Evolutionary conservation across 2,797 vertebrate genomes (phyloP).

Genomic region (Pteropus rufus): DNA sequence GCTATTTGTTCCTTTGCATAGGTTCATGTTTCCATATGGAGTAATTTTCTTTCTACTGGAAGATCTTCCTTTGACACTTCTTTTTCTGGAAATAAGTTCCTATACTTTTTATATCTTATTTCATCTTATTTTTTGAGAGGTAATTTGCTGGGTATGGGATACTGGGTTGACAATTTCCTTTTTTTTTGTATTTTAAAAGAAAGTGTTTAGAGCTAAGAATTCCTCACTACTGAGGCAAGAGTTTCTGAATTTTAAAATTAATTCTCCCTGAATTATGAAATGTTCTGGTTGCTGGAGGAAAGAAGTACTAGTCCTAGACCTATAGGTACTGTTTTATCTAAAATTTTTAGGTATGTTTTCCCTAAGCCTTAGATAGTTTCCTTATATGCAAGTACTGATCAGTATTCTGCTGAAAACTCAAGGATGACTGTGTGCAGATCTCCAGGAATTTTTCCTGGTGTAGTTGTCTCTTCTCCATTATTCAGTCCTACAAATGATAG

Average conservation of each 20-base stretch:
- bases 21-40: not conserved
- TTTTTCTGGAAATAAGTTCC: not conserved
- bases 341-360: not conserved
- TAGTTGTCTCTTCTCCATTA: not conserved
- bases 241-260: not conserved
- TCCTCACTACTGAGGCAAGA: not conserved
- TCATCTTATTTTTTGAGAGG: not conserved
- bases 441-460: not conserved
- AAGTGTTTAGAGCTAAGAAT: not conserved
- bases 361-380: not conserved
- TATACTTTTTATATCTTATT: not conserved
- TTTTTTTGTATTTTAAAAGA: not conserved
- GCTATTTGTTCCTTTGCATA: not conserved
- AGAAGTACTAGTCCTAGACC: not conserved
- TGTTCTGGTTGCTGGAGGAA: not conserved
- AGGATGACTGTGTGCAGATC: not conserved
- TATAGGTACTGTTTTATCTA: not conserved
- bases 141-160: not conserved
- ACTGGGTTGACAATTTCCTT: not conserved
- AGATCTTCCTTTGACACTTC: not conserved
- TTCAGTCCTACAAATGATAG: not conserved
- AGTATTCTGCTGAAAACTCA: not conserved
- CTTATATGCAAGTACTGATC: not conserved
- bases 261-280: not conserved
- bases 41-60: not conserved